Evolutionary conservation across 1,140 invertebrate genomes (phyloP).

Genomic region (Drosophila sechellia): DNA sequence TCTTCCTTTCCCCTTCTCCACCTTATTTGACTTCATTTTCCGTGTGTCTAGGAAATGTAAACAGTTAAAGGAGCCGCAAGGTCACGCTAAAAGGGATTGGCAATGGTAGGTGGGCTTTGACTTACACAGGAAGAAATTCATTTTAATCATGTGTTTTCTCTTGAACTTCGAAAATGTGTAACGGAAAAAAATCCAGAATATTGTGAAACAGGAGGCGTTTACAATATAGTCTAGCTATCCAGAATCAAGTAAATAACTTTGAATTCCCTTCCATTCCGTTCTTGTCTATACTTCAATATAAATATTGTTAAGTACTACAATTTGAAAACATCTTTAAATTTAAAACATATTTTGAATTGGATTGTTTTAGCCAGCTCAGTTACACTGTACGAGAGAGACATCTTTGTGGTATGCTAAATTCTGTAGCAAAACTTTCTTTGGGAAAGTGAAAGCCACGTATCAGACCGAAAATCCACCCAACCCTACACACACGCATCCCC

Average conservation of each 20-base stretch:
- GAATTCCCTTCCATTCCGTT: too few relatives aligned
- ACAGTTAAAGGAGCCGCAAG: conserved; percentile 27
- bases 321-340: neutral
- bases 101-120: neutral
- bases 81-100: conserved; percentile 19
- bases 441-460: conserved; percentile 44
- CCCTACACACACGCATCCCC: neutral
- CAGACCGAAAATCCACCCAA: conserved; percentile 12
- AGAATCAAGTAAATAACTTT: too few relatives aligned
- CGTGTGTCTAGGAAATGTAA: conserved; percentile 5
- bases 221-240: too few relatives aligned
- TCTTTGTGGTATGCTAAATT: conserved; percentile 34
- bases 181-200: too few relatives aligned
- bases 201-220: too few relatives aligned
- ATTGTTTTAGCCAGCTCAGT: neutral
- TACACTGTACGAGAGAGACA: neutral
- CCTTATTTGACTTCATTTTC: neutral
- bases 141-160: neutral
- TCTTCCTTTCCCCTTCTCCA: neutral
- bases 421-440: conserved; percentile 33
- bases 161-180: too few relatives aligned
- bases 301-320: neutral
- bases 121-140: neutral
- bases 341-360: too few relatives aligned
- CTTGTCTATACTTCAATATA: too few relatives aligned